Evolutionary conservation across 2,113 vertebrate species (phyloP).

Genomic region (Hymenochirus boettgeri): DNA sequence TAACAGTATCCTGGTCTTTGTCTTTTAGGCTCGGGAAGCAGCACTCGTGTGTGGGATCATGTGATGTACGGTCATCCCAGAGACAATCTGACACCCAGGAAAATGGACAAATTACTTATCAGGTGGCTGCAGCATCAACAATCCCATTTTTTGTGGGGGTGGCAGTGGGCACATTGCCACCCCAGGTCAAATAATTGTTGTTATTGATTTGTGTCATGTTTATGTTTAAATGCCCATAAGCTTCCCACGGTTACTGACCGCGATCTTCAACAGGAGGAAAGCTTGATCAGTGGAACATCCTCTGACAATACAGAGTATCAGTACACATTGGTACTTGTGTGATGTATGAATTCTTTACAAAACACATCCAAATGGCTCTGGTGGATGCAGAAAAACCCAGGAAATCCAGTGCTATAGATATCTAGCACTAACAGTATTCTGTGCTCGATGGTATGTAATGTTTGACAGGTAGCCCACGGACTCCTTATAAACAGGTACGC

Average conservation of each 20-base stretch:
- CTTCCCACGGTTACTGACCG: no score
- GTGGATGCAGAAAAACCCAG: no score
- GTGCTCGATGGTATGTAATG: no score
- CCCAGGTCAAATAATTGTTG: slow-evolving; percentile 6
- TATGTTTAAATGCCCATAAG: no score
- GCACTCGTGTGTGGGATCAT: slow-evolving; percentile 92
- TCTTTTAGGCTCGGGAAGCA: slow-evolving; percentile 85
- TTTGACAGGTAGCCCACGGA: no score
- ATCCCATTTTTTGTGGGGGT: background rate
- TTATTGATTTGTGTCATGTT: slow-evolving; percentile 19
- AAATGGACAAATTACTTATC: slow-evolving; percentile 18
- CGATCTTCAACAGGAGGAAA: background rate
- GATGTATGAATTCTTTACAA: no score
- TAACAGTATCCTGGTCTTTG: slow-evolving; percentile 6
- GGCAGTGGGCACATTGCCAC: background rate
- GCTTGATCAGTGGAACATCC: slow-evolving; percentile 15
- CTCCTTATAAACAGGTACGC: no score
- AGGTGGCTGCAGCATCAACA: slow-evolving; percentile 19
- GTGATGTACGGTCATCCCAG: slow-evolving; percentile 61
- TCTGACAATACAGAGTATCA: slow-evolving; percentile 1
- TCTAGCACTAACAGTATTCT: no score
- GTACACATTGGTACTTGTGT: background rate
- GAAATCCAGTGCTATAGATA: no score
- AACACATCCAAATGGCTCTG: no score
- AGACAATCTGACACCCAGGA: slow-evolving; percentile 1